A percentile compares a stretch with the other conserved stretches of the same genome.
Conservation (phyloP, 2,797 vertebrate species). For the Lycodopsis pacificus region DNA sequence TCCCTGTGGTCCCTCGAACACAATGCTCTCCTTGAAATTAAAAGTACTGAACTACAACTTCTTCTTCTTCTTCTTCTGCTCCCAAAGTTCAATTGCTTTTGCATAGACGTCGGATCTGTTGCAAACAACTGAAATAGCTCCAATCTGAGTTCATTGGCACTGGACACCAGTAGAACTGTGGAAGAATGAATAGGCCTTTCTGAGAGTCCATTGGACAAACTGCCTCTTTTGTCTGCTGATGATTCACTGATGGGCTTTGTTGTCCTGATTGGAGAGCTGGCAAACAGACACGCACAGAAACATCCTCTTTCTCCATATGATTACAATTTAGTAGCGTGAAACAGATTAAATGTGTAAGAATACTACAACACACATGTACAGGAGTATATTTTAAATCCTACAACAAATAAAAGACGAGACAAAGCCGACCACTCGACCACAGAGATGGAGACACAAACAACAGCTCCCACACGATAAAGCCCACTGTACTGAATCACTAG, state of each 20-base stretch:
- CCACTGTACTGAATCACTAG: slow-evolving; percentile 60
- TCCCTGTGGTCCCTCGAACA: slow-evolving; percentile 36
- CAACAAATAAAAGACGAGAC: slow-evolving; percentile 42
- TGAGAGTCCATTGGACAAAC: slow-evolving; percentile 55
- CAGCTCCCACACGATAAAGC: slow-evolving; percentile 44
- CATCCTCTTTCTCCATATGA: background rate
- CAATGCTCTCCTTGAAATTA: slow-evolving; percentile 31
- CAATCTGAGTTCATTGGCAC: slow-evolving; percentile 53
- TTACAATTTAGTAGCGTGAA: background rate
- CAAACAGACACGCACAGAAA: slow-evolving; percentile 32
- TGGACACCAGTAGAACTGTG: slow-evolving; percentile 44
- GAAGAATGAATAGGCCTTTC: slow-evolving; percentile 59
- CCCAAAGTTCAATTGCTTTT: slow-evolving; percentile 10
- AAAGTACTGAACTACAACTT: slow-evolving; percentile 35
- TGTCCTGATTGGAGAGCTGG: slow-evolving; percentile 51
- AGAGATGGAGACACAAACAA: slow-evolving; percentile 61
- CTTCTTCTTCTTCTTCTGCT: background rate
- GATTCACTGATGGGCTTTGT: slow-evolving; percentile 68
- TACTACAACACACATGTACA: background rate
- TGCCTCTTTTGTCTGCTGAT: slow-evolving; percentile 59
- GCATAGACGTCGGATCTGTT: slow-evolving; percentile 29
- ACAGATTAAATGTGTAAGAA: background rate
- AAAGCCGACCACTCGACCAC: slow-evolving; percentile 45
- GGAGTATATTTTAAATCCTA: background rate
- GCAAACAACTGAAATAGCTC: slow-evolving; percentile 39